phyloP scores from a whole-genome alignment of 2,888 invertebrate species.

The Carabus problematicus region DNA sequence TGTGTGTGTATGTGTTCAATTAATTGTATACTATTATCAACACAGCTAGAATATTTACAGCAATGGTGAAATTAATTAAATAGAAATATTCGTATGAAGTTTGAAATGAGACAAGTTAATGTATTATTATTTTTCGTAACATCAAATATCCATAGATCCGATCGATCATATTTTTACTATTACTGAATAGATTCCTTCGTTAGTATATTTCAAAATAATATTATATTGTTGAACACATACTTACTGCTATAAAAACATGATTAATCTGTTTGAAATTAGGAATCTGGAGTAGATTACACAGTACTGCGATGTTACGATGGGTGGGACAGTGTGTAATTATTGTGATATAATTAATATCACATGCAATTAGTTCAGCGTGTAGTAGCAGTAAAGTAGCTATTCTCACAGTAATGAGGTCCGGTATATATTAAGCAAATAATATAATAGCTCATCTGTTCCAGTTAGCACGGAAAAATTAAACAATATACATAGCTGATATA shows the following conservation, averaged over 20 bases:
- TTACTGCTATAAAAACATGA: slow-evolving; percentile 25
- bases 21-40: too few species aligned
- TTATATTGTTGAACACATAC: background rate
- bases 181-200: too few species aligned
- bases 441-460: background rate
- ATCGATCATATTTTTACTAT: too few species aligned
- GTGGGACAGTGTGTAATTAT: slow-evolving; percentile 26
- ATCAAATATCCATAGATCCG: too few species aligned
- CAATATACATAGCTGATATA: background rate
- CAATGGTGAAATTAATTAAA: too few species aligned
- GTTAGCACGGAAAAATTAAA: background rate
- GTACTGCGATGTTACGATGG: too few species aligned
- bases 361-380: slow-evolving; percentile 31
- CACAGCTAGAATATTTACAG: too few species aligned
- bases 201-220: too few species aligned
- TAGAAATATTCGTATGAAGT: too few species aligned
- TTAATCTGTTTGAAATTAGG: slow-evolving; percentile 38
- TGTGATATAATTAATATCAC: slow-evolving; percentile 41
- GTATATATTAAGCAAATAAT: slow-evolving; percentile 6
- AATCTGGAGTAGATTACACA: slow-evolving; percentile 25
- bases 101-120: too few species aligned
- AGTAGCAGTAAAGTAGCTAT: slow-evolving; percentile 33
- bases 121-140: too few species aligned
- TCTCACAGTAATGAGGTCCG: slow-evolving; percentile 33
- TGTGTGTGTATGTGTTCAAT: too few species aligned